Percentiles rank a stretch among this genome's conserved stretches.
Conservation (phyloP, 1,140 invertebrate genomes). For the Drosophila ogumai region DNA sequence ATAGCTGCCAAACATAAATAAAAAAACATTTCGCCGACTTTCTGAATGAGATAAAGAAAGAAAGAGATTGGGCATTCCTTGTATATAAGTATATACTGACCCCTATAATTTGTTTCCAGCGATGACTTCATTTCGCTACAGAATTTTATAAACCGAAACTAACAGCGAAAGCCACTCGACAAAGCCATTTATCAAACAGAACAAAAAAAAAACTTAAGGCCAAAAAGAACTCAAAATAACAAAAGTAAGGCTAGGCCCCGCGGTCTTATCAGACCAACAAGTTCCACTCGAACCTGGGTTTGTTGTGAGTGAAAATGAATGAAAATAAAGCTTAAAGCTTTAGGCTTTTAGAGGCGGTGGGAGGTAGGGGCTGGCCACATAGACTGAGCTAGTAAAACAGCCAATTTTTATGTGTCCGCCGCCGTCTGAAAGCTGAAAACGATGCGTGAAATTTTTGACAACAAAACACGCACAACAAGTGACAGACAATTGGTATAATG, state of each 20-base stretch:
- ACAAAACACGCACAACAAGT: slow-evolving; percentile 75
- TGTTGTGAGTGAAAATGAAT: slow-evolving; percentile 65
- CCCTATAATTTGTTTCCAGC: slow-evolving; percentile 39
- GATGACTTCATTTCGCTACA: slow-evolving; percentile 72
- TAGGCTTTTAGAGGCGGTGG: background rate
- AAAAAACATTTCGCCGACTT: slow-evolving; percentile 4
- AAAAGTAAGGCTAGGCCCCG: slow-evolving; percentile 41
- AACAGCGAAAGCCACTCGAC: slow-evolving; percentile 51
- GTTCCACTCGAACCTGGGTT: slow-evolving; percentile 55
- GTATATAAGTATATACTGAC: background rate
- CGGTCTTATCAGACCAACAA: slow-evolving; percentile 69
- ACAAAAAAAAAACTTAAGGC: slow-evolving; percentile 3
- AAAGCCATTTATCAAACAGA: slow-evolving; percentile 71
- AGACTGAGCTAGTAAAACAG: slow-evolving; percentile 25
- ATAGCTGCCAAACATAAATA: slow-evolving; percentile 16
- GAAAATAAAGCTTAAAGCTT: slow-evolving; percentile 56
- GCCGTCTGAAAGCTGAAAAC: slow-evolving; percentile 48
- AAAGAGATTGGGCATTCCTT: slow-evolving; percentile 1
- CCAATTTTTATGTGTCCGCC: slow-evolving; percentile 30
- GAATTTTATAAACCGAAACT: slow-evolving; percentile 58
- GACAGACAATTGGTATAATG: slow-evolving; percentile 27
- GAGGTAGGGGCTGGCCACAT: background rate
- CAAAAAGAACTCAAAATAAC: slow-evolving; percentile 36
- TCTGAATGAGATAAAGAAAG: slow-evolving; percentile 34
- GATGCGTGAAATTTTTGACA: slow-evolving; percentile 75